phyloP scores from a whole-genome alignment of 2,888 invertebrate species.

The Camponotus fellah region DNA sequence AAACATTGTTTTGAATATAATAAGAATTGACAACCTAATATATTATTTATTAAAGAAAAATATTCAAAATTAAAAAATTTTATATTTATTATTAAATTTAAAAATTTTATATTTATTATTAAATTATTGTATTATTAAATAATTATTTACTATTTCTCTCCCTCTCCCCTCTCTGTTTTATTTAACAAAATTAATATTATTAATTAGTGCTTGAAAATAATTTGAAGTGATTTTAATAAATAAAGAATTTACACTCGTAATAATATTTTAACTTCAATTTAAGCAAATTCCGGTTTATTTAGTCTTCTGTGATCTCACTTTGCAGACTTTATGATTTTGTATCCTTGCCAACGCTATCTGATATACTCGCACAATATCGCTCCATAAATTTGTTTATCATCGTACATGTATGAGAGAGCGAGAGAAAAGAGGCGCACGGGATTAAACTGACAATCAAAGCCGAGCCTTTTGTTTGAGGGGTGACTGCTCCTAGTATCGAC shows the following conservation, averaged over 20 bases:
- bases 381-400: slow-evolving; percentile 40
- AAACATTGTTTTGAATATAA: neutral
- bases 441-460: neutral
- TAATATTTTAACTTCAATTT: neutral
- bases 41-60: neutral
- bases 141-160: neutral
- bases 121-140: neutral
- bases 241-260: neutral
- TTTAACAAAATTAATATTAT: neutral
- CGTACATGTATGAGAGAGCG: neutral
- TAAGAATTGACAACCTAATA: neutral
- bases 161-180: neutral
- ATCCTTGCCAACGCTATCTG: slow-evolving; percentile 19
- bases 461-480: neutral
- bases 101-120: neutral
- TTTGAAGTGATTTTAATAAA: neutral
- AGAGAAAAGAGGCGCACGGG: neutral
- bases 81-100: neutral
- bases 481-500: neutral
- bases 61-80: neutral
- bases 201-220: neutral
- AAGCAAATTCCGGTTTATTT: neutral
- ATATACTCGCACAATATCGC: neutral
- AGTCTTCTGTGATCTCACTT: neutral
- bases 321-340: neutral